Evolutionary conservation across 2,113 vertebrate species (phyloP), one percentile per base, ranked within the genome.

Genomic region (Lanius ludovicianus): DNA sequence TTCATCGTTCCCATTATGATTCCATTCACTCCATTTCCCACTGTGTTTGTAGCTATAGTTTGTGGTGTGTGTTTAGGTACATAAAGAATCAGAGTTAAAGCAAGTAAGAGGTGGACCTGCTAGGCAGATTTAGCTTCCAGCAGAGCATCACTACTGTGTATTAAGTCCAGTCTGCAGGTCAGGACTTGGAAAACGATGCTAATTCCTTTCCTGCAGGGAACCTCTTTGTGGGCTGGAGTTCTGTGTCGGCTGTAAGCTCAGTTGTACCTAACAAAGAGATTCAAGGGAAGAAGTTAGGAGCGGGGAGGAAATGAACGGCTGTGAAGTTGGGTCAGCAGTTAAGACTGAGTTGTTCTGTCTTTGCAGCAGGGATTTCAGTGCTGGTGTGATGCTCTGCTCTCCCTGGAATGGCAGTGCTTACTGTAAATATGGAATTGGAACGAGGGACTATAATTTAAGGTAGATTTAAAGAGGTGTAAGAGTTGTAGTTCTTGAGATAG

Each of bases 381-480:
- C 55, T 55, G 73, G 27, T 59, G 7, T 11, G 18, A 52, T 79
- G 41, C 22, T 91, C 14, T 91, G 42, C 39, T 81, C 60, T 87
- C 60, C 27, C 81, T 62, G 52, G 59, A 62, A 90, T 55, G 55
- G 63, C 70, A 91, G 50, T 1, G 5, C 59, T 95, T 89, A 37
- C 60, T 91, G 86, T 90, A 95, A 93, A 87, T 86, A 77, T 8
- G 81, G 75, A 80, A 67, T 93, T 59, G 44, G 67, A 80, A 86
- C 0, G 0, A 85, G 74, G 77, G 47, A 33, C 30, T 87, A 1
- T 69, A 91, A 86, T 88, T 83, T 77, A 84, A 87, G 25, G 59
- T 93, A 39, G 67, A 90, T 80, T 83, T 85, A 89, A 96, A 89
- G 59, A 86, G 41, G 70, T 74, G 20, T 90, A 82, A 82, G 79